Base-by-base conservation (phyloP, 2,888 invertebrate genomes). In the Norana najaformis region DNA sequence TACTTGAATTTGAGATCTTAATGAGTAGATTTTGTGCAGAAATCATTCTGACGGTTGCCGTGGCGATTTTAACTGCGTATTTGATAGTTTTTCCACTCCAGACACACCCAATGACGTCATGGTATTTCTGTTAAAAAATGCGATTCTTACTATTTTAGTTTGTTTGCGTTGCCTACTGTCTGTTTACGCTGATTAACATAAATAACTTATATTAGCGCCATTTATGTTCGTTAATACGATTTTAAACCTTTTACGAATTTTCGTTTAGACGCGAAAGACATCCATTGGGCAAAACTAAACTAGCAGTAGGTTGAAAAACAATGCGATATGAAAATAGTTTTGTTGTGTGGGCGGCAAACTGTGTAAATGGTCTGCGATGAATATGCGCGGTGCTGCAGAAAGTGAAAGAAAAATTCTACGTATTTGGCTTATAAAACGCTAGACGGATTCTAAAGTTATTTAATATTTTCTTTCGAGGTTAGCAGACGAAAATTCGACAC, bases 41-140 rank as follows among this genome's bases (percentile, higher is more conserved):
- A 69, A 69, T 69, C 69, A 69, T 69, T 16, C 30, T 69, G 8
- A 69, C 3, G n/a, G n/a, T 6, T 69, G 6, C n/a, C 13, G 30
- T 69, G 30, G 69, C 69, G 69, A 30, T 69, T n/a, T 5, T 69
- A 69, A 69, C 69, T n/a, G 69, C 69, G 69, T 69, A 69, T 69
- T 69, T 69, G 30, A 11, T 69, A 69, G 8, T 69, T n/a, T 30
- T 69, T 69, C 69, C 69, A n/a, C n/a, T 69, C 69, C 30, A 69
- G 69, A 69, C 69, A 69, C 69, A 69, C 69, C 69, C 69, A 69
- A n/a, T 69, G 69, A 69, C 69, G 69, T 69, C 69, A 69, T 69
- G 69, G 69, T 69, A 69, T 69, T 69, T 13, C 69, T 69, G 69
- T 69, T 69, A 69, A n/a, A 47, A 16, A n/a, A 8, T 69, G n/a